Percentiles rank a stretch among this genome's conserved stretches.
Evolutionary conservation across 2,888 invertebrate species (phyloP).

Genomic region (Heliothis peltigera): DNA sequence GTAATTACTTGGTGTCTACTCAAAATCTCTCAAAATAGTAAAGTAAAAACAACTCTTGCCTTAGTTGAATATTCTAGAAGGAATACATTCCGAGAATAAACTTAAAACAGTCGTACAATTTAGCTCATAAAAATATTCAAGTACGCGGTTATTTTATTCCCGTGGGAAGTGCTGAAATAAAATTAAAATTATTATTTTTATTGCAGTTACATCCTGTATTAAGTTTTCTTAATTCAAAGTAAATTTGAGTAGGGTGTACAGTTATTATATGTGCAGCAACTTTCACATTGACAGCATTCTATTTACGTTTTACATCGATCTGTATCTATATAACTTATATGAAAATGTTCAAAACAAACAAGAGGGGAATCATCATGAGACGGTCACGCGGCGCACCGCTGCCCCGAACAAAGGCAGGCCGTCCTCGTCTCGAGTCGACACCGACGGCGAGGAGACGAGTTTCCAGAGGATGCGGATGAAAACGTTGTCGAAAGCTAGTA

Average conservation of each 20-base stretch:
- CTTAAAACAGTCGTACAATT: constrained; percentile 22
- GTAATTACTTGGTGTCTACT: constrained; percentile 17
- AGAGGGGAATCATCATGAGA: no score
- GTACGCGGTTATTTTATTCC: constrained; percentile 15
- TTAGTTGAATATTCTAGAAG: constrained; percentile 16
- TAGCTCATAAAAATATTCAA: constrained; percentile 28
- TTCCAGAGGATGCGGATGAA: no score
- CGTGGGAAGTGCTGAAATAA: background rate
- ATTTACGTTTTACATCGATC: no score
- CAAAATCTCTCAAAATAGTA: constrained; percentile 32
- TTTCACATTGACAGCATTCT: background rate
- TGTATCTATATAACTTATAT: no score
- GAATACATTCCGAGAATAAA: constrained; percentile 22
- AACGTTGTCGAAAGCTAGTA: no score
- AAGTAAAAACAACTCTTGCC: constrained; percentile 34
- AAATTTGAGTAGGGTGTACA: background rate
- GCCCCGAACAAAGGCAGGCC: no score
- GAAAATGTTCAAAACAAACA: no score
- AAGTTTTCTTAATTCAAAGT: background rate
- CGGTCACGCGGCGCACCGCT: no score
- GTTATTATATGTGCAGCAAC: no score
- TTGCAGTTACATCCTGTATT: background rate
- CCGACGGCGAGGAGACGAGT: no score
- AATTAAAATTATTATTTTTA: background rate
- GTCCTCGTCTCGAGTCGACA: no score